Base-by-base conservation (phyloP, 1,140 invertebrate genomes). In the Microplitis mediator region DNA sequence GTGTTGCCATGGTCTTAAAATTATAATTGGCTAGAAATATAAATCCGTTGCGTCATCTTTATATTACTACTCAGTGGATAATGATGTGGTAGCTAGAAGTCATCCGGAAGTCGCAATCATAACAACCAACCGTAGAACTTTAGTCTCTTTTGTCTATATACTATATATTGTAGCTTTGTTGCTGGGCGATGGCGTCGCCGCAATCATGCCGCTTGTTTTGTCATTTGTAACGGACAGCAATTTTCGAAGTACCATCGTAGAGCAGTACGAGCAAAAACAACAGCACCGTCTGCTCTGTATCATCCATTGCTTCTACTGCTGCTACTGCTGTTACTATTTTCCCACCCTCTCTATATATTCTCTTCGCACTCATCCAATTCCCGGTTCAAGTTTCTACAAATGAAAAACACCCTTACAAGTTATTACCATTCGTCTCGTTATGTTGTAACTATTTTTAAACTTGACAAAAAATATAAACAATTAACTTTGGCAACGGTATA, bases 81-180 rank as follows among this genome's bases (percentile, higher is more conserved):
- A 77, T 73, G 76, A 75, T 71, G 75, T 69, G 64, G 80, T 70
- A 70, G 56, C 72, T 75, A 72, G 77, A 71, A 77, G 39, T 11
- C 39, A 74, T 54, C 61, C 32, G 72, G 65, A 52, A 65, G 78
- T 78, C 73, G 79, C 80, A 84, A 83, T 84, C 81, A 83, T 82
- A 83, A 83, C 82, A 81, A 82, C 82, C 79, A 83, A 77, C 74
- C 81, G 74, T 77, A 82, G 76, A 82, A 83, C 76, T 80, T 81
- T 65, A 76, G 73, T 34, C 71, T 39, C 32, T 50, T 31, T 64
- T 64, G 39, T 64, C 32, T 16, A 39, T 39, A 36, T 39, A 50
- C 35, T 11, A 36, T 13, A 56, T 11, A 50, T 16, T 62, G 39
- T 45, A 9, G 14, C 23, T 35, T 51, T 9, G 45, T 31, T 65